Conservation (phyloP, 2,797 vertebrate species). For the Coranthus polyacanthus region DNA sequence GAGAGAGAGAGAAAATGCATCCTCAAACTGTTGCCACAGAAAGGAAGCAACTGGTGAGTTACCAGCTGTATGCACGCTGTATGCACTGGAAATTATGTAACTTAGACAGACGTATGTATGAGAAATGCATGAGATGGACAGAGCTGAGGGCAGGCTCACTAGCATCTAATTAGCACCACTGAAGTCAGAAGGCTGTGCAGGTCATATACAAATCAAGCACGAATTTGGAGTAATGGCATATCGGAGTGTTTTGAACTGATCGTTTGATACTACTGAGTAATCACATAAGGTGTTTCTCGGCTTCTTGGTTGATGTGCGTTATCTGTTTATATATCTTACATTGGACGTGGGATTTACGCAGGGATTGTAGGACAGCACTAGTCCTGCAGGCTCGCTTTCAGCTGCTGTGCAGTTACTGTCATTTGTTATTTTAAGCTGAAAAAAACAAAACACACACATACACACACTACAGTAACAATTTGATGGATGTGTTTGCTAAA, state of each 20-base stretch:
- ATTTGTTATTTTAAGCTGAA: constrained; percentile 56
- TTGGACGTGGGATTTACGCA: constrained; percentile 47
- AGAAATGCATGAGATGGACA: constrained; percentile 14
- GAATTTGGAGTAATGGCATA: constrained; percentile 47
- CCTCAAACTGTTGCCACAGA: not conserved
- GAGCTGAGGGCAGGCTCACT: constrained; percentile 21
- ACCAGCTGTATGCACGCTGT: constrained; percentile 7
- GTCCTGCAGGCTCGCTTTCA: constrained; percentile 72
- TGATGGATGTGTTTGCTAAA: constrained; percentile 47
- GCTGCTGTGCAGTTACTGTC: constrained; percentile 84
- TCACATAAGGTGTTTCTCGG: constrained; percentile 16
- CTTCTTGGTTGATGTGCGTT: constrained; percentile 43
- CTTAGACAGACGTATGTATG: constrained; percentile 29
- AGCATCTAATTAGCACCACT: constrained; percentile 17
- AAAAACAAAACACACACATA: constrained; percentile 13
- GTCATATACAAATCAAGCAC: constrained; percentile 28
- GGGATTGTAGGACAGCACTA: constrained; percentile 56
- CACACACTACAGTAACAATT: constrained; percentile 38
- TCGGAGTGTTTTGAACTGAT: constrained; percentile 47
- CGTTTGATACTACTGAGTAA: constrained; percentile 51
- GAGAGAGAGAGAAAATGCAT: not conserved
- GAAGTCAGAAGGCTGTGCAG: constrained; percentile 24
- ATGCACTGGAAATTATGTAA: constrained; percentile 20
- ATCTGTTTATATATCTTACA: constrained; percentile 42
- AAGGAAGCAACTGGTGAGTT: not conserved